Conservation (phyloP, 2,113 vertebrate species). For the human (Homo sapiens) region GRCh38 chr7:50630501-50631000, state of each 20-base stretch:
- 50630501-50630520: neutral
- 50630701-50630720: conserved; percentile 74
- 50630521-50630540: no score
- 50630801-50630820: conserved; percentile 58
- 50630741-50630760: conserved; percentile 67
- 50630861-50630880: conserved; percentile 72
- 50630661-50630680: no score
- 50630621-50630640: accelerated
- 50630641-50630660: neutral
- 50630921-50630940: neutral
- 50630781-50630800: conserved; percentile 68
- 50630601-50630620: neutral
- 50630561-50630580: accelerated
- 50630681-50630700: neutral
- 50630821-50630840: conserved; percentile 66
- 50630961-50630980: neutral
- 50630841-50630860: conserved; percentile 64
- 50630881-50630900: conserved; percentile 46
- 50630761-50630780: conserved; percentile 74
- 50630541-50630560: accelerated
- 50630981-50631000: neutral
- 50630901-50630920: neutral
- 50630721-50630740: conserved; percentile 75
- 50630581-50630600: neutral
- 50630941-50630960: neutral